Evolutionary conservation across 2,888 invertebrate genomes (phyloP), one percentile per base, ranked within the genome.

Genomic region (Hyles lineata): DNA sequence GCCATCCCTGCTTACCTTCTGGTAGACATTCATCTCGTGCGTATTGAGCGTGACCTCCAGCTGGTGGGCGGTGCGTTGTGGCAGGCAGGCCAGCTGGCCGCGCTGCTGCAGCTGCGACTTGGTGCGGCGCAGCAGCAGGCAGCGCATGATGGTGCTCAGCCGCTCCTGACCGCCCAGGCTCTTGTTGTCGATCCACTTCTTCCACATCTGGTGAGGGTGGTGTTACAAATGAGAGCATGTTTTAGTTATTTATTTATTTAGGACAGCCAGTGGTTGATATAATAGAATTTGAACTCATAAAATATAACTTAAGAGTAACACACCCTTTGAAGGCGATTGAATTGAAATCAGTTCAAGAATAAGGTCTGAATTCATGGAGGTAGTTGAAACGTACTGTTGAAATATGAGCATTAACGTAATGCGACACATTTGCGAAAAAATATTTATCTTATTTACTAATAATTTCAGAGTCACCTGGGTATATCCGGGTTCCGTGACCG

Each of bases 121-220:
- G 0, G 99, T 99, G 62, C 99, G 95, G 0, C 99, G 95, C 75
- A 99, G 92, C 95, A 99, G 96, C 0, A 99, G 85, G 7, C 97
- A 96, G 74, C 98, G 98, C 91, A 98, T 97, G 0, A 99, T 95
- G 0, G 97, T 97, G 84, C 97, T 96, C n/a, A 99, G 93, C 2
- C 99, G 95, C 82, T 97, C 96, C 78, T 96, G 96, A 0, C 98
- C 98, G 62, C 97, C 97, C 55, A 96, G 92, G 77, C 96, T 96
- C 86, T 97, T 98, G 87, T 97, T 97, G 83, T 98, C 97, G 71
- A 99, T 98, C 97, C 98, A 99, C 75, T 97, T 96, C 88, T 98
- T 98, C 98, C 98, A 99, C 77, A 98, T 96, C 94, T 96, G 80
- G 2, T n/a, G n/a, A 8, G 9, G 19, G 17, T 0, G 35, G 35